Conservation (phyloP, 2,888 invertebrate genomes). For the Dascillus cervinus region DNA sequence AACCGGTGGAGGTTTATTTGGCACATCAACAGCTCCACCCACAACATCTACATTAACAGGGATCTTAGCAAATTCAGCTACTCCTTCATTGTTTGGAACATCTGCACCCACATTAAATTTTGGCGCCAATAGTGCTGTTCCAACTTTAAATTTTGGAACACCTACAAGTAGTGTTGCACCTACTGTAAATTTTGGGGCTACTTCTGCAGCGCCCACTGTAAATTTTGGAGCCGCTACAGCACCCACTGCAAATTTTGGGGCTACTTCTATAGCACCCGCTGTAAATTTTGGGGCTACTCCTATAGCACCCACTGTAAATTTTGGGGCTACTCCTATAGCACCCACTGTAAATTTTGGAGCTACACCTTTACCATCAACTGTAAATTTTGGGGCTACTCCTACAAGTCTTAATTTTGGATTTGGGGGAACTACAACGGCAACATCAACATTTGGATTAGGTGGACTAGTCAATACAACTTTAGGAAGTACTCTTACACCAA, state of each 20-base stretch:
- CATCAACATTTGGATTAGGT: constrained; percentile 20
- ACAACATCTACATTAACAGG: constrained; percentile 2
- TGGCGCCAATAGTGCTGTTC: constrained; percentile 1
- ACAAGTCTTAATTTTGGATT: constrained; percentile 22
- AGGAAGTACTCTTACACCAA: neutral
- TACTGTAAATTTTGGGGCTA: constrained; percentile 8
- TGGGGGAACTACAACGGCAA: constrained; percentile 29
- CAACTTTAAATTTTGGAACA: constrained; percentile 17
- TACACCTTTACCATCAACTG: constrained; percentile 19
- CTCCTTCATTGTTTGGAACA: neutral
- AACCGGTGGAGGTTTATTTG: constrained; percentile 10
- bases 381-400: constrained; percentile 30
- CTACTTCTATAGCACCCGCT: constrained; percentile 18
- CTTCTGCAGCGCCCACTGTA: no score
- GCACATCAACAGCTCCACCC: constrained; percentile 1
- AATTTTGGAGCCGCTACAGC: constrained; percentile 19
- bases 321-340: constrained; percentile 24
- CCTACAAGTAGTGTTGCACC: constrained; percentile 11
- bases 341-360: constrained; percentile 19
- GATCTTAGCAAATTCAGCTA: constrained; percentile 24
- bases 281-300: no score
- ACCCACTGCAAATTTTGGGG: constrained; percentile 25
- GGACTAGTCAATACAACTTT: constrained; percentile 16
- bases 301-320: constrained; percentile 25
- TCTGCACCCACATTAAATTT: neutral